phyloP scores from a whole-genome alignment of 2,888 invertebrate genomes.

The Abscondita cerata region DNA sequence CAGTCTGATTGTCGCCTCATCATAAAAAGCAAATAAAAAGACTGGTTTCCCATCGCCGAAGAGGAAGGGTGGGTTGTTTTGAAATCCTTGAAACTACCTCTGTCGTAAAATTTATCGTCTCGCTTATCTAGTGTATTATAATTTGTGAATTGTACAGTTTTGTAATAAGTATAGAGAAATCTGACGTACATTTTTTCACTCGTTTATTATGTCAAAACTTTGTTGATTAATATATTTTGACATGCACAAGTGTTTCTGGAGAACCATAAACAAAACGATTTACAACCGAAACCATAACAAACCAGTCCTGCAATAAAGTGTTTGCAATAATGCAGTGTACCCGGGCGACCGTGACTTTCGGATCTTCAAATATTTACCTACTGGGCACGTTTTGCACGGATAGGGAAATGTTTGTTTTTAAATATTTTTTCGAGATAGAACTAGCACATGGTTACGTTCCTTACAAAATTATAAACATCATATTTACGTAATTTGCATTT shows the following conservation, averaged over 20 bases:
- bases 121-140: too few relatives aligned
- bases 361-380: slow-evolving; percentile 52
- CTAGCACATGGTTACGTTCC: not conserved
- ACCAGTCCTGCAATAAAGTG: slow-evolving; percentile 44
- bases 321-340: slow-evolving; percentile 43
- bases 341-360: slow-evolving; percentile 51
- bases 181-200: too few relatives aligned
- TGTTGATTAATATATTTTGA: not conserved
- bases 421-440: not conserved
- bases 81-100: slow-evolving; percentile 24
- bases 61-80: slow-evolving; percentile 12
- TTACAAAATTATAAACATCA: too few relatives aligned
- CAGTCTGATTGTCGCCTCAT: slow-evolving; percentile 20
- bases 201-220: too few relatives aligned
- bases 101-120: not conserved
- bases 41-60: not conserved
- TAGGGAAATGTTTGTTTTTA: slow-evolving; percentile 5
- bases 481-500: too few relatives aligned
- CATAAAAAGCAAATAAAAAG: slow-evolving; percentile 6
- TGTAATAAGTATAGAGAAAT: not conserved
- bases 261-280: slow-evolving; percentile 17
- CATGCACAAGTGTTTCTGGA: slow-evolving; percentile 19
- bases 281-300: slow-evolving; percentile 29
- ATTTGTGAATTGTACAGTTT: too few relatives aligned
- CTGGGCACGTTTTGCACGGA: slow-evolving; percentile 40